Evolutionary conservation across 2,113 vertebrate genomes (phyloP), one percentile per base, ranked within the genome.

Genomic region (Zosterops japonicus): DNA sequence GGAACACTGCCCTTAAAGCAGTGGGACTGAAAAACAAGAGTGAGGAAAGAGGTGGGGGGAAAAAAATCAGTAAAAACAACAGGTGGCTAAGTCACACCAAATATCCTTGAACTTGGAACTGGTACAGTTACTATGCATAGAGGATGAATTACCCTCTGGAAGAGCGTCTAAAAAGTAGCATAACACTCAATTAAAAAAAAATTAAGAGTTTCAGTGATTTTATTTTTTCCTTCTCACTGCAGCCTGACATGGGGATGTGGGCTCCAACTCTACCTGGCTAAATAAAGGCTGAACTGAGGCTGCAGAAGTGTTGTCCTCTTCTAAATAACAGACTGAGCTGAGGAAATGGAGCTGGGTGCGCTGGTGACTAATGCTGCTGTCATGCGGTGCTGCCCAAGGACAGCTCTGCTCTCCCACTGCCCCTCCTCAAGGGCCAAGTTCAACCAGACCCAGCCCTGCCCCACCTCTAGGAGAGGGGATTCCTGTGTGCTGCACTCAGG

Each of bases 11-110:
- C 59, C n/a, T 83, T 86, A 52, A 85, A 72, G 68, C 64, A 75
- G 35, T 25, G 60, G 47, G 89, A 88, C 12, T 90, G 56, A 39
- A 77, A 92, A 96, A 93, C 50, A 75, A 90, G 42, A 61, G 24
- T 33, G 52, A 77, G 71, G 24, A 50, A 63, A 80, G 83, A 27
- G 23, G 27, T 75, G 47, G 47, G 47, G 47, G 39, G n/a, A 14
- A 11, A 46, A 14, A 14, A 50, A 29, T 19, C 15, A 57, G 42
- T 67, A 18, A 83, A 95, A 95, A 87, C n/a, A 90, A 76, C 80
- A 92, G 83, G 85, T 94, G 90, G 71, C 36, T 53, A 52, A 69
- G 69, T 78, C 76, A 81, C 71, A 76, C 64, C 72, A 87, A 91
- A 92, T 68, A 87, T 60, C 77, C 61, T 50, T 79, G 70, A 52